A percentile compares a stretch with the other conserved stretches of the same genome.
Conservation (phyloP, 2,113 vertebrate genomes). For the Balaenoptera acutorostrata region DNA sequence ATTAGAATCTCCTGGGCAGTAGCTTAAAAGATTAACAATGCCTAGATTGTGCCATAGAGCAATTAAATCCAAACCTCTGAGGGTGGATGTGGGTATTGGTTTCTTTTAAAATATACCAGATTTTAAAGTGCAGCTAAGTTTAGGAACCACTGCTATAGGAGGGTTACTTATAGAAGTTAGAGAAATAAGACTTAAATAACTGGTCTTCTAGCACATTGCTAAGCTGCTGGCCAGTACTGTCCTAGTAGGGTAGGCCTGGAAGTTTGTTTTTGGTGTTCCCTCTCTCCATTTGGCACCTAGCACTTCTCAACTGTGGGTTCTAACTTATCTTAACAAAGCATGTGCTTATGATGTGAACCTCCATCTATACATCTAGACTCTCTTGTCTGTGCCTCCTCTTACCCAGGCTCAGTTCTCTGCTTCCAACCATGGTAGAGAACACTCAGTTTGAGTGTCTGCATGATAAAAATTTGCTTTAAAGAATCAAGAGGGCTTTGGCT, state of each 20-base stretch:
- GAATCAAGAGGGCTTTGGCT: background rate
- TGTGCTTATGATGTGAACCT: background rate
- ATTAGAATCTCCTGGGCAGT: background rate
- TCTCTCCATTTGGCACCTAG: background rate
- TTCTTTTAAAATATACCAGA: background rate
- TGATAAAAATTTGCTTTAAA: background rate
- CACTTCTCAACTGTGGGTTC: background rate
- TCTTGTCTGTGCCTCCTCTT: background rate
- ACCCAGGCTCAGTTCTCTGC: background rate
- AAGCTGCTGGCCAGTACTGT: background rate
- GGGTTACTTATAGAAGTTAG: background rate
- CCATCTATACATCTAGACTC: background rate
- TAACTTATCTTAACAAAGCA: background rate
- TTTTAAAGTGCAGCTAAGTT: background rate
- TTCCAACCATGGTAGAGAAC: background rate
- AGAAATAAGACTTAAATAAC: background rate
- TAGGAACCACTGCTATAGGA: background rate
- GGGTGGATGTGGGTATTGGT: background rate
- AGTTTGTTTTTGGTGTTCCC: background rate
- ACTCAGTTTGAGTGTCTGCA: background rate
- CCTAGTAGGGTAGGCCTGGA: background rate
- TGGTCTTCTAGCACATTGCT: background rate
- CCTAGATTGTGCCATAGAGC: background rate
- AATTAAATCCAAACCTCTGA: background rate
- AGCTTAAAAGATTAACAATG: background rate